Evolutionary conservation across 1,140 invertebrate genomes (phyloP).

Genomic region (Maniola jurtina): DNA sequence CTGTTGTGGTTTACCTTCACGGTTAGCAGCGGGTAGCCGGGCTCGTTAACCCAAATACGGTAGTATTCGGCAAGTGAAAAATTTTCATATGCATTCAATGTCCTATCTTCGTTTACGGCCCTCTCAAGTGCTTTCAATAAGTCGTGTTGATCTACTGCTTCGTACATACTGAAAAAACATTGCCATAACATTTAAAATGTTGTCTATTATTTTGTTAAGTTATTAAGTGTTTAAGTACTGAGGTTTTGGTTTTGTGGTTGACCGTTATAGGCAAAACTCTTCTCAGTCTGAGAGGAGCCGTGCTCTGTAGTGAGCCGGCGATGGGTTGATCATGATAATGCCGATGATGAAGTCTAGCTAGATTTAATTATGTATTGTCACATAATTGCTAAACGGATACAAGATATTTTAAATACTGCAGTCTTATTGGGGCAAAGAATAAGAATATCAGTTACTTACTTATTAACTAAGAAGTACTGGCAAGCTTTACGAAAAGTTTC

Average conservation of each 20-base stretch:
- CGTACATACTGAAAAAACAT: slow-evolving; percentile 70
- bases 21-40: slow-evolving; percentile 86
- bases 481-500: slow-evolving; percentile 82
- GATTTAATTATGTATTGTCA: no score
- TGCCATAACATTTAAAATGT: not conserved
- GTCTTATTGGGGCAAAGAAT: no score
- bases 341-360: no score
- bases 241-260: no score
- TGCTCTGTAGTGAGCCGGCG: no score
- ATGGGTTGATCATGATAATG: no score
- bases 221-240: no score
- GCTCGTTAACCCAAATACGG: slow-evolving; percentile 81
- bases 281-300: no score
- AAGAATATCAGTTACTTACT: slow-evolving; percentile 45
- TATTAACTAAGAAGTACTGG: slow-evolving; percentile 69
- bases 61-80: slow-evolving; percentile 63
- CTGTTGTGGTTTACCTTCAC: slow-evolving; percentile 74
- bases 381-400: no score
- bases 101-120: slow-evolving; percentile 63
- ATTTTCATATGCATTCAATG: slow-evolving; percentile 45
- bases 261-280: no score
- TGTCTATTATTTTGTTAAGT: no score
- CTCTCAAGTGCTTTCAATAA: slow-evolving; percentile 81
- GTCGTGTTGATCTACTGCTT: slow-evolving; percentile 80
- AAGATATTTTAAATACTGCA: no score